Percentiles rank a stretch among this genome's conserved stretches.
These are phyloP conservation scores for Drosophila nigricruria DNA, from an alignment of 2,888 invertebrate genomes.

Conservation along the genomic window DNA sequence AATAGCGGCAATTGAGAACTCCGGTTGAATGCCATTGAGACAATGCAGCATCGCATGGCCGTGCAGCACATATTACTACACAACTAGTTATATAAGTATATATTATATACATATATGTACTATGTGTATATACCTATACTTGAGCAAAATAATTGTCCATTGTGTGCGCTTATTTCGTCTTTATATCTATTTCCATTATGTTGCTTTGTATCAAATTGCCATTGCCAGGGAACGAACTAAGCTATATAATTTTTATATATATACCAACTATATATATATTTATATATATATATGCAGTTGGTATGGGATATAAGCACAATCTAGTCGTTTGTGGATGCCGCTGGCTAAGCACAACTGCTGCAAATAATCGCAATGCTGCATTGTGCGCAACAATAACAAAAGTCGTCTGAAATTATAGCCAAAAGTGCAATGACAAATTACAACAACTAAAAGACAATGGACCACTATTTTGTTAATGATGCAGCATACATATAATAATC, in stretches of 20 bases:
- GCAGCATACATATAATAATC: constrained; percentile 2
- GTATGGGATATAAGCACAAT: constrained; percentile 7
- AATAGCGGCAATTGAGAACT: constrained; percentile 60
- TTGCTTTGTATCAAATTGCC: constrained; percentile 61
- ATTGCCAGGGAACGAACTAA: constrained; percentile 47
- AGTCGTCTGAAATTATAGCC: constrained; percentile 44
- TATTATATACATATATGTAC: background rate
- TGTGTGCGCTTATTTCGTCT: constrained; percentile 46
- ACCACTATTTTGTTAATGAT: background rate
- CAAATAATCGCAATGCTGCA: constrained; percentile 42
- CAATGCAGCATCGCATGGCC: constrained; percentile 68
- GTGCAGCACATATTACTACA: constrained; percentile 41
- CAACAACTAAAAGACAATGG: constrained; percentile 8
- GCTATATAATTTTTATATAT: constrained; percentile 6
- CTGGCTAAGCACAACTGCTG: constrained; percentile 31
- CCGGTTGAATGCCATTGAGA: constrained; percentile 62
- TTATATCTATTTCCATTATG: constrained; percentile 39
- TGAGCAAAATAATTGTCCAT: constrained; percentile 59
- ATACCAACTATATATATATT: background rate
- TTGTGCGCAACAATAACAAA: constrained; percentile 22
- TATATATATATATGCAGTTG: background rate
- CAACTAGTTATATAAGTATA: constrained; percentile 12
- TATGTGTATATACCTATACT: constrained; percentile 12
- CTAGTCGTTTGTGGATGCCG: constrained; percentile 34
- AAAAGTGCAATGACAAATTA: constrained; percentile 49